Evolutionary conservation across 2,113 vertebrate species (phyloP).

Genomic region (Sebastes fasciatus): DNA sequence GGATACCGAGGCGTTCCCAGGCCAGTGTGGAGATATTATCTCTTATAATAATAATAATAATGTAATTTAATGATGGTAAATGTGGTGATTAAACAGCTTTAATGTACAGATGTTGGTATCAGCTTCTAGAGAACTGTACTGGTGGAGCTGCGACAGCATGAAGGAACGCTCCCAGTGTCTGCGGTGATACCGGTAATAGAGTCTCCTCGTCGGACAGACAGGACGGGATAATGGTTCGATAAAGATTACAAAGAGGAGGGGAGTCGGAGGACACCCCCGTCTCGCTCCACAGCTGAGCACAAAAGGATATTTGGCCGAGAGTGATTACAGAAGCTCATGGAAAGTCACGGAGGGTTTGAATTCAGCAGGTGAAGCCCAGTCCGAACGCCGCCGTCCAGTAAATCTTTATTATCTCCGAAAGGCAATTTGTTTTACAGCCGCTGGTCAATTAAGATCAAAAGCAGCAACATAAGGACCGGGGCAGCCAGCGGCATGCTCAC

Average conservation of each 20-base stretch:
- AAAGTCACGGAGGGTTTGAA: slow-evolving; percentile 51
- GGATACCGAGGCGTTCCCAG: too few species aligned
- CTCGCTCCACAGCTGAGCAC: slow-evolving; percentile 54
- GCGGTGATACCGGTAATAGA: slow-evolving; percentile 41
- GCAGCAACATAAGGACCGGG: neutral
- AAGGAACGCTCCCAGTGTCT: slow-evolving; percentile 29
- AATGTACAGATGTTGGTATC: slow-evolving; percentile 15
- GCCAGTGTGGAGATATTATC: too few species aligned
- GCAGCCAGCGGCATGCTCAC: neutral
- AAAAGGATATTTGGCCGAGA: slow-evolving; percentile 62
- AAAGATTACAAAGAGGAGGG: slow-evolving; percentile 58
- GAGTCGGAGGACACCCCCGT: slow-evolving; percentile 48
- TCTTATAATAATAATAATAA: too few species aligned
- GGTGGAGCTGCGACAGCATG: slow-evolving; percentile 22
- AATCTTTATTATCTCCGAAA: slow-evolving; percentile 57
- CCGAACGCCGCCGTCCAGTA: slow-evolving; percentile 10
- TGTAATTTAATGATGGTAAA: neutral
- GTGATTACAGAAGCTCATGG: slow-evolving; percentile 57
- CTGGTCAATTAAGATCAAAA: slow-evolving; percentile 44
- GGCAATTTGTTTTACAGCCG: slow-evolving; percentile 53
- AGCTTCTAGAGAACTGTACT: slow-evolving; percentile 1
- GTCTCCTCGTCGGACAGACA: slow-evolving; percentile 26
- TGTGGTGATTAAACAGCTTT: slow-evolving; percentile 18
- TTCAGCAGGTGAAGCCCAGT: slow-evolving; percentile 47
- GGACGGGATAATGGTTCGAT: slow-evolving; percentile 59